Evolutionary conservation across 2,888 invertebrate species (phyloP).

Genomic region (Rugalucina vietnamica): DNA sequence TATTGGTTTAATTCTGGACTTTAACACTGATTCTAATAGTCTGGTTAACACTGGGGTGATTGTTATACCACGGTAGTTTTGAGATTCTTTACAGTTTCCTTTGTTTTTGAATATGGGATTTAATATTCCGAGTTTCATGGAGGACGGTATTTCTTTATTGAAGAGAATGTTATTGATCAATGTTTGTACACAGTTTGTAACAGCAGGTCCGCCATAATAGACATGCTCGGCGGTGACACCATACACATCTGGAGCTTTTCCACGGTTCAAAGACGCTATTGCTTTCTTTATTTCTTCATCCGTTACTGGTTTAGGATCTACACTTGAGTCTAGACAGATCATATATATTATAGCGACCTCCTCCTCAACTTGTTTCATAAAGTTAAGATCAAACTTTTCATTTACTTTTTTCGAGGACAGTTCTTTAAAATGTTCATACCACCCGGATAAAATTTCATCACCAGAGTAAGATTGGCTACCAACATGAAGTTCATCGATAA

Average conservation of each 20-base stretch:
- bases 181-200: not conserved
- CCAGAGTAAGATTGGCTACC: not conserved
- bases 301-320: not conserved
- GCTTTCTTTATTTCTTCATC: not conserved
- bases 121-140: constrained; percentile 4
- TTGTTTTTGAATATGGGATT: not conserved
- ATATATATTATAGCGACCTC: constrained; percentile 3
- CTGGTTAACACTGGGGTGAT: constrained; percentile 1
- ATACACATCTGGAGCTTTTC: constrained; percentile 3
- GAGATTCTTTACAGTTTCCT: constrained; percentile 7
- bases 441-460: not conserved
- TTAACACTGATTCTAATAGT: not conserved
- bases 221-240: constrained; percentile 9
- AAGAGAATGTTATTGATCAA: not conserved
- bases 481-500: not conserved
- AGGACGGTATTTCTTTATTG: not conserved
- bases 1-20: not conserved
- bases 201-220: not conserved
- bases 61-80: not conserved
- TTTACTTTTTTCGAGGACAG: not conserved
- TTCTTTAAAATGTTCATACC: not conserved
- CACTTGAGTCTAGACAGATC: not conserved
- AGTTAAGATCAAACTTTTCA: not conserved
- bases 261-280: not conserved
- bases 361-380: not conserved